These are phyloP conservation scores for Dastarcus helophoroides DNA, from an alignment of 2,888 invertebrate species.

Conservation along the genomic window DNA sequence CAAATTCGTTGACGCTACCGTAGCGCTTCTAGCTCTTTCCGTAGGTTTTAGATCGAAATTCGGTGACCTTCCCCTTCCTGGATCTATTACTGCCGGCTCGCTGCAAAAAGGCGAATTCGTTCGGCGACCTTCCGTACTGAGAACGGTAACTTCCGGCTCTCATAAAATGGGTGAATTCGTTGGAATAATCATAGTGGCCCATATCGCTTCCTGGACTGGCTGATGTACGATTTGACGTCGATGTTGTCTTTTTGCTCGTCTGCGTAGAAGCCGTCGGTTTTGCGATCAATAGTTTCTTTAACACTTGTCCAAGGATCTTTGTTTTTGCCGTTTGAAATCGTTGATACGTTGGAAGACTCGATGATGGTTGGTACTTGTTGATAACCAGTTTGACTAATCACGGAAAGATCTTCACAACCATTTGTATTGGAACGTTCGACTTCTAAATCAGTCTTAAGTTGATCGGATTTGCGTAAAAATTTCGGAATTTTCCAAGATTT, in stretches of 20 bases:
- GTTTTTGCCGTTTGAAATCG: constrained; percentile 17
- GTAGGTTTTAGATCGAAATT: constrained; percentile 30
- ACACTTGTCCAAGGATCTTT: constrained; percentile 20
- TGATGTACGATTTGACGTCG: constrained; percentile 60
- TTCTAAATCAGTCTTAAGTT: too few species aligned
- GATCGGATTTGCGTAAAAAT: constrained; percentile 51
- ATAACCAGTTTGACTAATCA: constrained; percentile 37
- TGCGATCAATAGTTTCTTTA: constrained; percentile 17
- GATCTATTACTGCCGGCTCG: constrained; percentile 37
- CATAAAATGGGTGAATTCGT: constrained; percentile 47
- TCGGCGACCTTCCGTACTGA: constrained; percentile 52
- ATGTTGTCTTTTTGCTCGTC: constrained; percentile 45
- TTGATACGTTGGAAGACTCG: constrained; percentile 21
- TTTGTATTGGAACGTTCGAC: too few species aligned
- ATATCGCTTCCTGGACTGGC: constrained; percentile 64
- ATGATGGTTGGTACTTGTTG: constrained; percentile 53
- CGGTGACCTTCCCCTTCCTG: constrained; percentile 39
- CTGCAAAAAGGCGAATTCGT: constrained; percentile 32
- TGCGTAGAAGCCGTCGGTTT: constrained; percentile 14
- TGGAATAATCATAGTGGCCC: constrained; percentile 33
- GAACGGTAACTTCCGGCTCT: constrained; percentile 60
- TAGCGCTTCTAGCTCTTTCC: constrained; percentile 30
- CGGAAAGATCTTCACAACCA: background rate
- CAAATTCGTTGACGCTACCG: constrained; percentile 30
- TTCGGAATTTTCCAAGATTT: constrained; percentile 60